Percentiles rank a stretch among this genome's conserved stretches.
These are phyloP conservation scores for Trachurus trachurus DNA, from an alignment of 2,797 vertebrate genomes.

Conservation along the genomic window DNA sequence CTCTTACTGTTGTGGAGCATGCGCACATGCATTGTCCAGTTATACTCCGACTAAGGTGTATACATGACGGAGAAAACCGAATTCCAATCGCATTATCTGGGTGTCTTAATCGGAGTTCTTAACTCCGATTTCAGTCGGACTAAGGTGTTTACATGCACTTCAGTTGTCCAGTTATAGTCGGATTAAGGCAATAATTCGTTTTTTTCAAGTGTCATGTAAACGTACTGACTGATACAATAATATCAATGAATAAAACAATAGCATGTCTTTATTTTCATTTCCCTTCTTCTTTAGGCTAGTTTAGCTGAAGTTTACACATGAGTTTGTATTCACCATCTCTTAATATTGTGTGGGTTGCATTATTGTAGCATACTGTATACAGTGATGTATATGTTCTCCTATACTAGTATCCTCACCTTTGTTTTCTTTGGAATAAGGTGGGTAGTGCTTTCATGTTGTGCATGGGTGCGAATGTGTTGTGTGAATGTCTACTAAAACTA, in stretches of 20 bases:
- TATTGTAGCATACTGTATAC: neutral
- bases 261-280: conserved; percentile 17
- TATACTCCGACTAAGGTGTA: no score
- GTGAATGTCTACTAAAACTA: neutral
- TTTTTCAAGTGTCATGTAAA: no score
- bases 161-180: no score
- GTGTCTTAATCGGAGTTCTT: no score
- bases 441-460: neutral
- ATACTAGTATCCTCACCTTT: neutral
- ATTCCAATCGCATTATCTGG: no score
- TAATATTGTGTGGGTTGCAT: conserved; percentile 6
- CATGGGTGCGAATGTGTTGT: neutral
- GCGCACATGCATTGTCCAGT: no score
- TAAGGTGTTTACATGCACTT: no score
- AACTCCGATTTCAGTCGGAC: no score
- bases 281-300: neutral
- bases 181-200: no score
- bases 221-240: conserved; percentile 5
- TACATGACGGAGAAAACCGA: no score
- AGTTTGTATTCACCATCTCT: neutral
- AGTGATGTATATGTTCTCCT: no score
- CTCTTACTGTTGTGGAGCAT: no score
- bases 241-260: conserved; percentile 5
- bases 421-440: conserved; percentile 6
- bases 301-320: conserved; percentile 17